These are phyloP conservation scores for Desmodus rotundus DNA, from an alignment of 2,113 vertebrate genomes.

Conservation along the genomic window DNA sequence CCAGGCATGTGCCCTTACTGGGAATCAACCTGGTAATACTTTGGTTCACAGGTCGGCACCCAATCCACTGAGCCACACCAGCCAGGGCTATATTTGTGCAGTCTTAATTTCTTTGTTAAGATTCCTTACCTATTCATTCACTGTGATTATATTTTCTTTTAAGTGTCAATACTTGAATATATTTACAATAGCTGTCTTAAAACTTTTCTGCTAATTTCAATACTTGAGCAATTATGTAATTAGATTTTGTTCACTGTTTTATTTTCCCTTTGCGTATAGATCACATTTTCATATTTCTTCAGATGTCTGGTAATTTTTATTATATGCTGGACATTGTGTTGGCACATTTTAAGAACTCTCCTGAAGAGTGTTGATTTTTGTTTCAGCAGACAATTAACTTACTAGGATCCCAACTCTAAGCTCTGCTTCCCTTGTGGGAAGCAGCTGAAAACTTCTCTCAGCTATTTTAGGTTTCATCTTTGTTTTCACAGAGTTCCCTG, in stretches of 20 bases:
- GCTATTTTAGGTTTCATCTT: not conserved
- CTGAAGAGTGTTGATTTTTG: not conserved
- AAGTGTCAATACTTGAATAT: not conserved
- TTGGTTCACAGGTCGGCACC: too few relatives aligned
- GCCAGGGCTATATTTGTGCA: too few relatives aligned
- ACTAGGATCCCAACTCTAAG: not conserved
- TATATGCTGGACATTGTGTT: not conserved
- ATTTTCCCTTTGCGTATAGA: not conserved
- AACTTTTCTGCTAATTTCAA: not conserved
- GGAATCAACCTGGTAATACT: too few relatives aligned
- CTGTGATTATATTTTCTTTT: not conserved
- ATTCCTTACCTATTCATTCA: not conserved
- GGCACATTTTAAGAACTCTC: not conserved
- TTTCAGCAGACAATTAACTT: not conserved
- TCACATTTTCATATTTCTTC: not conserved
- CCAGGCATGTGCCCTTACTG: too few relatives aligned
- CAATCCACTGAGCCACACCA: too few relatives aligned
- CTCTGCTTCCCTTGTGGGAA: not conserved
- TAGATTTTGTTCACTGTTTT: not conserved
- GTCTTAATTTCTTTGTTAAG: not conserved
- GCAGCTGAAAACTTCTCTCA: not conserved
- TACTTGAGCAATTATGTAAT: not conserved
- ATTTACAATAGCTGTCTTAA: not conserved
- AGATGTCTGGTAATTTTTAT: not conserved
- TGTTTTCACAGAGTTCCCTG: not conserved